Percentiles rank a stretch among this genome's conserved stretches.
These are phyloP conservation scores for Rhynchophorus ferrugineus DNA, from an alignment of 1,140 invertebrate genomes.

Conservation along the genomic window DNA sequence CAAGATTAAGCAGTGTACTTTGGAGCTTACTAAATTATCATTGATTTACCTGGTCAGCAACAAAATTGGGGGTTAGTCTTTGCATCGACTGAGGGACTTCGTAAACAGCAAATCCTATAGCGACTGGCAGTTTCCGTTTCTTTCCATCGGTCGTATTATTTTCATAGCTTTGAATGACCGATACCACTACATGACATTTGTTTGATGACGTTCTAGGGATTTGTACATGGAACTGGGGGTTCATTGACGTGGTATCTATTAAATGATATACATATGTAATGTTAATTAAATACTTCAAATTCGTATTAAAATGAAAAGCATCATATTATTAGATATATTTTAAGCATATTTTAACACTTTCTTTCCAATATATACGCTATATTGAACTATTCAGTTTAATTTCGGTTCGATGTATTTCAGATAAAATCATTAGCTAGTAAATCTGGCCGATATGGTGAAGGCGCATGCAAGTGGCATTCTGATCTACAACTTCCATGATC, in stretches of 20 bases:
- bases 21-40: too few species aligned
- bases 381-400: too few species aligned
- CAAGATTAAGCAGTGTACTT: constrained; percentile 26
- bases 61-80: constrained; percentile 53
- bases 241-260: constrained; percentile 59
- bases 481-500: too few species aligned
- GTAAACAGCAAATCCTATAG: constrained; percentile 64
- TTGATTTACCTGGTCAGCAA: constrained; percentile 55
- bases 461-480: too few species aligned
- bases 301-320: too few species aligned
- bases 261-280: constrained; percentile 11
- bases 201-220: constrained; percentile 52
- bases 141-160: constrained; percentile 42
- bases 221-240: constrained; percentile 65
- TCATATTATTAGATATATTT: too few species aligned
- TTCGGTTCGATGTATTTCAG: too few species aligned
- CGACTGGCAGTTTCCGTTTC: constrained; percentile 45
- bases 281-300: too few species aligned
- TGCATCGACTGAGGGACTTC: constrained; percentile 57
- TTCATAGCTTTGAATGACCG: constrained; percentile 64
- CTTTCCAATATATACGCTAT: too few species aligned
- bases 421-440: too few species aligned
- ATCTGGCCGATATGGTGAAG: too few species aligned
- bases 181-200: constrained; percentile 66
- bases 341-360: too few species aligned